Evolutionary conservation across 2,888 invertebrate species (phyloP), one percentile per base, ranked within the genome.

Genomic region (Dendrolimus houi): DNA sequence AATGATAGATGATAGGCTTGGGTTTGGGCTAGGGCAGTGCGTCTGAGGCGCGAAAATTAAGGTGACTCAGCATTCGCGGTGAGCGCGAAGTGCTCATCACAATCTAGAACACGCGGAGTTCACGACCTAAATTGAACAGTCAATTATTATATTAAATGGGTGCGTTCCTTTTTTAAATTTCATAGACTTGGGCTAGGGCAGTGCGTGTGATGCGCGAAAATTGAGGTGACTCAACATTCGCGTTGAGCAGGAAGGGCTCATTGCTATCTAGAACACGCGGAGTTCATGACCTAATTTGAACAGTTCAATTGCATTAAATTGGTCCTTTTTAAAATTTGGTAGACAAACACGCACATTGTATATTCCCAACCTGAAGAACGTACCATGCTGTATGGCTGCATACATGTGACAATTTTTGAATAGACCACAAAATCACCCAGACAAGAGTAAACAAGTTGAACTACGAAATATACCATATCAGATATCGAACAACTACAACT

Each of bases 41-140:
- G 61, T 63, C 61, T 69, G 65, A 77, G 85, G 84, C 85, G 84
- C 81, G 82, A 83, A 83, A 83, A 86, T 87, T 82, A 76, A 71
- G 65, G 68, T 88, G 87, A 87, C 78, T 75, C 70, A 68, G 75
- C 77, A 13, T 29, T 56, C 56, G 47, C 47, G 47, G 47, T 47
- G 10, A 0, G 3, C 47, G 47, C 9, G 47, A 8, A 10, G 47
- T 47, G 47, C 47, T 47, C 12, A 12, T 47, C 12, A 47, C 47
- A 2, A 47, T 47, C 3, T 47, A 12, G 47, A 47, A 47, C 47
- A 47, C 47, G 10, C 10, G 29, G 9, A 47, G 47, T 47, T 47
- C 47, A 6, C 12, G 47, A 9, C 47, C 47, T 47, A 47, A 47
- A 9, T 47, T 12, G 6, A 10, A 3, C 8, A 47, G 12, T 47